Percentiles rank a stretch among this genome's conserved stretches.
phyloP scores from a whole-genome alignment of 2,888 invertebrate species.

The Parochlus steinenii region DNA sequence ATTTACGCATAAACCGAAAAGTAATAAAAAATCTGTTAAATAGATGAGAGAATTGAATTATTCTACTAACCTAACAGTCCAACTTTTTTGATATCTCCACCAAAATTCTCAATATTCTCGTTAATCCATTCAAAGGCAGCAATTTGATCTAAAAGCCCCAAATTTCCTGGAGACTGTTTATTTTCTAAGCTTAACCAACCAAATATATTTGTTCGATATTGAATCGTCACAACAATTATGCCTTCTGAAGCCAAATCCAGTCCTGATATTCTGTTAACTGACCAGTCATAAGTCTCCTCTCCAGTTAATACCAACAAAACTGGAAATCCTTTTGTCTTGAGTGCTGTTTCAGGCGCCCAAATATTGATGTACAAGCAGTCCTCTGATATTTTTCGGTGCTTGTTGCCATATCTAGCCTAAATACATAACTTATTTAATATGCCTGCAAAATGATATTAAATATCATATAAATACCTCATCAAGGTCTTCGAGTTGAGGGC shows the following conservation, averaged over 20 bases:
- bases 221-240: conserved; percentile 49
- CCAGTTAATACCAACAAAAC: conserved; percentile 33
- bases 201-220: conserved; percentile 52
- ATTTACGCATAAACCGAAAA: too few relatives aligned
- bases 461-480: too few relatives aligned
- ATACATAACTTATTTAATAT: conserved; percentile 13
- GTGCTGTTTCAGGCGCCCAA: conserved; percentile 54
- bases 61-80: too few relatives aligned
- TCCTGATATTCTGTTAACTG: conserved; percentile 39
- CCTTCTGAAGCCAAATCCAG: conserved; percentile 56
- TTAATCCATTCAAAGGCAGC: conserved; percentile 61
- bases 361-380: conserved; percentile 85
- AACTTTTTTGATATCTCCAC: conserved; percentile 62
- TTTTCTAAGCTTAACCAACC: conserved; percentile 45
- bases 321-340: conserved; percentile 28
- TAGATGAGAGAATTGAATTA: too few relatives aligned
- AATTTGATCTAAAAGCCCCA: conserved; percentile 73
- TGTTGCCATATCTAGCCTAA: conserved; percentile 12
- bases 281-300: conserved; percentile 45
- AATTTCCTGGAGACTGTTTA: conserved; percentile 54
- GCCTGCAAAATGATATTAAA: too few relatives aligned
- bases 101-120: conserved; percentile 60
- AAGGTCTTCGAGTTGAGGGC: conserved; percentile 38
- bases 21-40: too few relatives aligned
- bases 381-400: conserved; percentile 32